Base-by-base conservation (phyloP, 2,888 invertebrate species). In the Hypolimnas misippus region DNA sequence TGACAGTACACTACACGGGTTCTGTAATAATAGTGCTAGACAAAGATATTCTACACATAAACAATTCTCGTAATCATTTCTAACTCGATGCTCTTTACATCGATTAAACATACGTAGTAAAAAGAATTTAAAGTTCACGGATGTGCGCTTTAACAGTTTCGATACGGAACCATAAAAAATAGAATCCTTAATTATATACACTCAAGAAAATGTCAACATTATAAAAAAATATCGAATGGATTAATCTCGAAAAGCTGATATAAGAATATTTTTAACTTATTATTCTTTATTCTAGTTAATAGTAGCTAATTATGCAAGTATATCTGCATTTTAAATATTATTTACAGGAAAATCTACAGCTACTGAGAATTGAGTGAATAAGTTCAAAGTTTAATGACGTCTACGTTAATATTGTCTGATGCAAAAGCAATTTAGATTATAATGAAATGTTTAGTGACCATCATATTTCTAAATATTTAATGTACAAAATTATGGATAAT, bases 111-210 rank as follows among this genome's bases (percentile, higher is more conserved):
- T 42, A 40, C 19, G 40, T 3, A 33, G n/a, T 6, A 51, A 6
- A 57, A 12, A 21, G 35, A 33, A 1, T 46, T 44, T 44, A 44
- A 44, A 44, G 16, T 19, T 44, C 17, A 44, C 7, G 19, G 44
- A 44, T 17, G 12, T 14, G 7, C 33, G n/a, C 10, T 29, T 49
- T 6, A 14, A 29, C 49, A 29, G 14, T 50, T 44, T 25, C 25
- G 17, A n/a, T 38, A 16, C 74, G 68, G 73, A 72, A 76, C 71
- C 62, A 70, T 58, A 67, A 35, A 35, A 35, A 35, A 56, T 69
- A 69, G 70, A 69, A 68, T 71, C 66, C 64, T 67, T 72, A 73
- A 73, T 70, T 70, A 72, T 63, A 65, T 66, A 55, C 51, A 63
- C 6, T 7, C 2, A 10, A 63, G 67, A 71, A 71, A 70, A 70